phyloP scores from a whole-genome alignment of 1,140 invertebrate genomes.

The Drosophila nasuta region DNA sequence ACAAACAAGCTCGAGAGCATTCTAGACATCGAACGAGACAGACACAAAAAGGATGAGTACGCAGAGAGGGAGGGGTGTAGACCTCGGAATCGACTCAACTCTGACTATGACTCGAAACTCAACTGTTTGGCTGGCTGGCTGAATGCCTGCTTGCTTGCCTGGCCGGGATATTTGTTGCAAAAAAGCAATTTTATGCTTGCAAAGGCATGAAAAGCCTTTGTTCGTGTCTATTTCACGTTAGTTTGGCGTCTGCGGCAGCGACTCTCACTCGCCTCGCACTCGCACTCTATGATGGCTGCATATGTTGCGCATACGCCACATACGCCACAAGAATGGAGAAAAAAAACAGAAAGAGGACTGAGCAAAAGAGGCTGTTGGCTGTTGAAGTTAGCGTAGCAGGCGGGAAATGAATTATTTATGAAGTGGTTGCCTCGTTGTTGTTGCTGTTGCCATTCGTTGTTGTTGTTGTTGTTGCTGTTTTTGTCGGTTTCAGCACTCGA shows the following conservation, averaged over 20 bases:
- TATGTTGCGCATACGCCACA: constrained; percentile 78
- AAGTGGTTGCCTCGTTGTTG: constrained; percentile 71
- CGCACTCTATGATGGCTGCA: constrained; percentile 57
- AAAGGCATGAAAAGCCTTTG: constrained; percentile 85
- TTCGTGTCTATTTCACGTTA: constrained; percentile 85
- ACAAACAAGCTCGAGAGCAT: constrained; percentile 32
- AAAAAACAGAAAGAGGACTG: constrained; percentile 1
- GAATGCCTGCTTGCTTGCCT: constrained; percentile 35
- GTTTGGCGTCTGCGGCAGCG: constrained; percentile 75
- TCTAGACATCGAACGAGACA: constrained; percentile 29
- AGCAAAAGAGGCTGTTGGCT: constrained; percentile 47
- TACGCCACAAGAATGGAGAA: constrained; percentile 14
- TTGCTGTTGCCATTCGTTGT: constrained; percentile 29
- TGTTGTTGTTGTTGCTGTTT: constrained; percentile 34
- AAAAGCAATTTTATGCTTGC: constrained; percentile 84
- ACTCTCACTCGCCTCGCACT: constrained; percentile 23
- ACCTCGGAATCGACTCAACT: constrained; percentile 22
- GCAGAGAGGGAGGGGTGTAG: neutral
- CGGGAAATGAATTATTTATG: constrained; percentile 85
- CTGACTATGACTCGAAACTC: constrained; percentile 21
- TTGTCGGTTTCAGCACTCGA: constrained; percentile 62
- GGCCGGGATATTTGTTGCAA: constrained; percentile 79
- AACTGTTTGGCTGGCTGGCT: constrained; percentile 31
- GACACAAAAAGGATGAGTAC: neutral
- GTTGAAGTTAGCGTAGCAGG: constrained; percentile 76